Evolutionary conservation across 2,888 invertebrate species (phyloP).

Genomic region (Pteria penguin): DNA sequence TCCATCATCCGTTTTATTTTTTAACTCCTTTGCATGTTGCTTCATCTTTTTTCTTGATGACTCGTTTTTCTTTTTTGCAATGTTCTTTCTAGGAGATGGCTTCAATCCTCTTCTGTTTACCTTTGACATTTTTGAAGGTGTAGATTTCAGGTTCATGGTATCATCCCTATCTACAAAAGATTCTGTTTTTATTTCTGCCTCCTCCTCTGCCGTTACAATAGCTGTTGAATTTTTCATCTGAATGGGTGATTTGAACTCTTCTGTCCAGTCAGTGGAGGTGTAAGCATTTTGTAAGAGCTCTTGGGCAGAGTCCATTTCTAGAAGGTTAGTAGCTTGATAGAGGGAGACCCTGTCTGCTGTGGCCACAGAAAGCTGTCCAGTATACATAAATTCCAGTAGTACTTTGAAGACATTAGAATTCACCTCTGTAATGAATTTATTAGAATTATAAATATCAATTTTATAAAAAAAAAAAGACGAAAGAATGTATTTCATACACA

Average conservation of each 20-base stretch:
- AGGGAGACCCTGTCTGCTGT: not conserved
- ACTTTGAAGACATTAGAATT: conserved; percentile 26
- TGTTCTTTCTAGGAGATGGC: not conserved
- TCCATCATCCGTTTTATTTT: not conserved
- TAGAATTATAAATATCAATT: not conserved
- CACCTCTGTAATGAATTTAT: conserved; percentile 21
- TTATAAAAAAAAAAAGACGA: not conserved
- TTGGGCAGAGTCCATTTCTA: conserved; percentile 19
- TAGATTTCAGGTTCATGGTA: not conserved
- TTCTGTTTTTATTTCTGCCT: no score
- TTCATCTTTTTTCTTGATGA: not conserved
- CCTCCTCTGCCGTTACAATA: no score
- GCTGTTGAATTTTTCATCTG: no score
- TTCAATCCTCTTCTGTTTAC: not conserved
- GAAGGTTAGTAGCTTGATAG: conserved; percentile 8
- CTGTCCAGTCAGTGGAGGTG: conserved; percentile 16
- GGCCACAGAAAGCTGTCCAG: conserved; percentile 49
- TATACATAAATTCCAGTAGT: conserved; percentile 56
- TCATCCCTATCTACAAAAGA: no score
- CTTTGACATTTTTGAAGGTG: not conserved
- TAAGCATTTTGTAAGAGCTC: conserved; percentile 17
- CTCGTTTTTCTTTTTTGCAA: not conserved
- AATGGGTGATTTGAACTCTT: no score
- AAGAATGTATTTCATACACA: no score
- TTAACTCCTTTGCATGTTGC: not conserved